These are phyloP conservation scores for Parotocinclus haroldoi DNA, from an alignment of 2,797 vertebrate species.

Conservation along the genomic window DNA sequence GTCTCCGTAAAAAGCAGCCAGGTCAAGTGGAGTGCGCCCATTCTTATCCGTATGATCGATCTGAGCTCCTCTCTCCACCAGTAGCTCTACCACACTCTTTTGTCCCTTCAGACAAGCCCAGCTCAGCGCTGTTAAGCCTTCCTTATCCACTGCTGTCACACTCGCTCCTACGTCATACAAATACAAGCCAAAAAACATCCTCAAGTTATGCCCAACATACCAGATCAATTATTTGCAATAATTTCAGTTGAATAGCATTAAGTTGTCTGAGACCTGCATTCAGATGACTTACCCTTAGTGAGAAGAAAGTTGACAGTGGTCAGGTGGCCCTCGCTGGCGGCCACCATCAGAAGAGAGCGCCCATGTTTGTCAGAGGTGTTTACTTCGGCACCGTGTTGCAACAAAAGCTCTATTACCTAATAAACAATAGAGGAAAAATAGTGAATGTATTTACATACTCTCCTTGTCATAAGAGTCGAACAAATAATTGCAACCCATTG, in stretches of 20 bases:
- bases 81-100: constrained; percentile 78
- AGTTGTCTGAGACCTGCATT: not conserved
- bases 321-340: constrained; percentile 86
- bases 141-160: constrained; percentile 83
- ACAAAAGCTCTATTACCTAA: constrained; percentile 83
- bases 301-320: constrained; percentile 85
- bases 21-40: constrained; percentile 89
- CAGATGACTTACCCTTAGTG: constrained; percentile 76
- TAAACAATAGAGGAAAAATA: not conserved
- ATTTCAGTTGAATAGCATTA: not conserved
- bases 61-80: constrained; percentile 85
- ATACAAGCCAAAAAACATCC: constrained; percentile 5
- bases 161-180: constrained; percentile 71
- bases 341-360: constrained; percentile 88
- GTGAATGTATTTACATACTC: no score
- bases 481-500: no score
- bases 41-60: constrained; percentile 89
- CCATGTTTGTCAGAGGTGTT: constrained; percentile 86
- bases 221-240: not conserved
- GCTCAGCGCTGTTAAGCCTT: constrained; percentile 86
- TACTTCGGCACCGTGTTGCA: constrained; percentile 81
- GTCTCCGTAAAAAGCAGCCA: constrained; percentile 92
- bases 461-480: no score
- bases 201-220: not conserved
- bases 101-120: constrained; percentile 96